These are phyloP conservation scores for Maniola jurtina DNA, from an alignment of 1,140 invertebrate species.

Conservation along the genomic window DNA sequence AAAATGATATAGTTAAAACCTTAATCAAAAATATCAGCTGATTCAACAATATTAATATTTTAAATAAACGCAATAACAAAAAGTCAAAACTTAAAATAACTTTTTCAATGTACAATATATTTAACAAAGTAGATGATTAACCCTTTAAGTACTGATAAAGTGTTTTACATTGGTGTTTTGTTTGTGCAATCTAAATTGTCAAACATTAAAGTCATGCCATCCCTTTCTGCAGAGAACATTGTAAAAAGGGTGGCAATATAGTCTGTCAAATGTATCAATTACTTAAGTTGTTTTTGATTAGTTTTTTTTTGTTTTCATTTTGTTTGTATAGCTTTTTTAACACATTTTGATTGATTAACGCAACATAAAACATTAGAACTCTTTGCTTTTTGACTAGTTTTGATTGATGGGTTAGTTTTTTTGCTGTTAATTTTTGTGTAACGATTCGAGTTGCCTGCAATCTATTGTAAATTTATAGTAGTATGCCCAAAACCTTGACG, in stretches of 20 bases:
- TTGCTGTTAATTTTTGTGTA: background rate
- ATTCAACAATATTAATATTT: slow-evolving; percentile 60
- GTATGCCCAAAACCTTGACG: too few species aligned
- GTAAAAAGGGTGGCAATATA: too few species aligned
- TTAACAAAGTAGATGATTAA: slow-evolving; percentile 40
- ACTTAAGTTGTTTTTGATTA: background rate
- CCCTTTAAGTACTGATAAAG: slow-evolving; percentile 3
- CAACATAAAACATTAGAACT: background rate
- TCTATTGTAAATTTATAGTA: too few species aligned
- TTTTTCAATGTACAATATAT: slow-evolving; percentile 35
- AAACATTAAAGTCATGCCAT: too few species aligned
- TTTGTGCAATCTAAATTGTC: too few species aligned
- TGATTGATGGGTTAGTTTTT: slow-evolving; percentile 2
- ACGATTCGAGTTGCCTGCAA: background rate
- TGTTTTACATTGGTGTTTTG: background rate
- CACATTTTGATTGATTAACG: too few species aligned
- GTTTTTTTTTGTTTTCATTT: background rate
- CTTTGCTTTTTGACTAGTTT: slow-evolving; percentile 1
- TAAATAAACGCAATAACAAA: slow-evolving; percentile 72
- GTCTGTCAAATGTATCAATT: background rate
- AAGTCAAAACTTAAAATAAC: slow-evolving; percentile 64
- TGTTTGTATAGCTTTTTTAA: too few species aligned
- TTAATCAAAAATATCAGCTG: slow-evolving; percentile 74
- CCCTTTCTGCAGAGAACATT: too few species aligned
- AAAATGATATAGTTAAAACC: slow-evolving; percentile 57